These are phyloP conservation scores for Gavialis gangeticus DNA, from an alignment of 2,113 vertebrate species.

Conservation along the genomic window DNA sequence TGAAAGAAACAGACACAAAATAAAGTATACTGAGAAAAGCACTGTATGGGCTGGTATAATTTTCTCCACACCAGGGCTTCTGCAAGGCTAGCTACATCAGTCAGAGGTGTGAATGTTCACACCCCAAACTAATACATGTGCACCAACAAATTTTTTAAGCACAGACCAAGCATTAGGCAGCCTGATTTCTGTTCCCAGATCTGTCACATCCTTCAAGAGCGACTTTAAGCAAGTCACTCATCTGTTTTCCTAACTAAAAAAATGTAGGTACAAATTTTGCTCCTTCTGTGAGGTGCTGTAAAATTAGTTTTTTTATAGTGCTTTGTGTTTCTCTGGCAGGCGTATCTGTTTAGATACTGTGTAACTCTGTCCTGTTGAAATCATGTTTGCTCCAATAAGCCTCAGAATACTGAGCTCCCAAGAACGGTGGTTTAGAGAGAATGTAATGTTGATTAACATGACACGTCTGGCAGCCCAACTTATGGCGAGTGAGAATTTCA, in stretches of 20 bases:
- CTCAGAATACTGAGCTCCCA: background rate
- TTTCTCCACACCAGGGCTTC: too few species aligned
- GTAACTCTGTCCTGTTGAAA: background rate
- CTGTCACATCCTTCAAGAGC: background rate
- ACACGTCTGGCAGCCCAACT: background rate
- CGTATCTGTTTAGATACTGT: background rate
- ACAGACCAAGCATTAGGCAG: background rate
- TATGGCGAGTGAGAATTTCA: background rate
- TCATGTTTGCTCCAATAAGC: background rate
- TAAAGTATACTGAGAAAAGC: too few species aligned
- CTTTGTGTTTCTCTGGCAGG: rapidly evolving
- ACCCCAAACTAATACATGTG: too few species aligned
- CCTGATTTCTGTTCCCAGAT: background rate
- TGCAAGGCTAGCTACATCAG: too few species aligned
- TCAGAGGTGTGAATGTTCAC: too few species aligned
- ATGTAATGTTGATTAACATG: background rate
- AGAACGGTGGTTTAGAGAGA: background rate
- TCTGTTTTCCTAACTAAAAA: background rate
- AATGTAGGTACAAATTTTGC: background rate
- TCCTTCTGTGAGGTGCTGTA: background rate
- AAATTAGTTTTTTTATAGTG: background rate
- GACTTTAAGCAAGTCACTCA: background rate
- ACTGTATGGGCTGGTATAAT: too few species aligned
- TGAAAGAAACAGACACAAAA: too few species aligned
- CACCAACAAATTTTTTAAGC: background rate